phyloP scores from a whole-genome alignment of 2,113 vertebrate species.

The Canis aureus region DNA sequence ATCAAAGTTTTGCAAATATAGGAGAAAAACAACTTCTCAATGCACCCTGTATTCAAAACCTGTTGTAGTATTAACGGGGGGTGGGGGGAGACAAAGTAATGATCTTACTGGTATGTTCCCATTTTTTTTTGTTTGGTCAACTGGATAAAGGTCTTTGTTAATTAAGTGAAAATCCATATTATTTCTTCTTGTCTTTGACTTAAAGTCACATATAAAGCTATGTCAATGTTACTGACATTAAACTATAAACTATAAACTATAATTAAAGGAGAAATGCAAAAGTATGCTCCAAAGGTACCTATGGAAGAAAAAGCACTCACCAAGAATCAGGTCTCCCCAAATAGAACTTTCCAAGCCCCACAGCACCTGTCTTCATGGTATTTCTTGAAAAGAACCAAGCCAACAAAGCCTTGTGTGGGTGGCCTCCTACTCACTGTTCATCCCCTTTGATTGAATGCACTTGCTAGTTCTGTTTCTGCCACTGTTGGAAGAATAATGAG shows the following conservation, averaged over 20 bases:
- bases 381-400: background rate
- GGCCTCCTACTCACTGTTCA: constrained; percentile 2
- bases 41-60: background rate
- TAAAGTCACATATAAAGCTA: constrained; percentile 57
- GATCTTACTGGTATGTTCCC: background rate
- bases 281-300: background rate
- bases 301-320: background rate
- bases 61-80: background rate
- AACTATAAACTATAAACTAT: constrained; percentile 42
- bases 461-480: background rate
- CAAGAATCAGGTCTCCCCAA: background rate
- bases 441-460: background rate
- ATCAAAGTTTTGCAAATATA: background rate
- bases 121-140: constrained; percentile 31
- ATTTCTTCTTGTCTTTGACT: constrained; percentile 55
- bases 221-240: constrained; percentile 10
- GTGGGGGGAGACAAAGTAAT: background rate
- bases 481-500: constrained; percentile 51
- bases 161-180: constrained; percentile 47
- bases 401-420: constrained; percentile 34
- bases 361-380: constrained; percentile 14
- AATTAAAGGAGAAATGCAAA: constrained; percentile 43
- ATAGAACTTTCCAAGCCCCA: background rate
- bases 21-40: background rate
- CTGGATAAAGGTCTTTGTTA: constrained; percentile 54